These are phyloP conservation scores for Nymphalis urticae DNA, from an alignment of 2,888 invertebrate species.

Conservation along the genomic window DNA sequence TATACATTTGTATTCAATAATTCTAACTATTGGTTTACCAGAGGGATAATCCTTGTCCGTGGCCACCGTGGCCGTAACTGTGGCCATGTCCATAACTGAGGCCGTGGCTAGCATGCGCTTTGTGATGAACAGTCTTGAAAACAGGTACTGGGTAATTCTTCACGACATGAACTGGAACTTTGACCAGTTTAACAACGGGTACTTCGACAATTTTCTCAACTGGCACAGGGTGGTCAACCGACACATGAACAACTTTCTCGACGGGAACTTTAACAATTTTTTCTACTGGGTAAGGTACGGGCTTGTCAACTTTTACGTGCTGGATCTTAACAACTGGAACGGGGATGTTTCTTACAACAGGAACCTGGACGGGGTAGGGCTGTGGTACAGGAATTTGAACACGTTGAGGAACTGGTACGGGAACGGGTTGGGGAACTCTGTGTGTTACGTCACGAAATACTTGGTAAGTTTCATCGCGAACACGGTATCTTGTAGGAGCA, in stretches of 20 bases:
- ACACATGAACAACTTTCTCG: conserved; percentile 80
- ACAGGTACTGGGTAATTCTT: conserved; percentile 72
- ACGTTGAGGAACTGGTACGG: conserved; percentile 77
- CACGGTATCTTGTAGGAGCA: conserved; percentile 67
- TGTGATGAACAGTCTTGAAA: conserved; percentile 74
- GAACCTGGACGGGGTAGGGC: conserved; percentile 81
- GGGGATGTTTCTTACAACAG: conserved; percentile 77
- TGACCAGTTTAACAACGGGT: conserved; percentile 78
- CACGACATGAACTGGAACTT: conserved; percentile 69
- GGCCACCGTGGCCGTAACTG: conserved; percentile 44
- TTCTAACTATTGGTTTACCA: conserved; percentile 44
- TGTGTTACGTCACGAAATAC: conserved; percentile 75
- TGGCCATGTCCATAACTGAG: background rate
- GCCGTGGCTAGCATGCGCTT: conserved; percentile 53
- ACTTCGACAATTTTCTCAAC: conserved; percentile 77
- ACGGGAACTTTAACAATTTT: conserved; percentile 82
- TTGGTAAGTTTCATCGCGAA: conserved; percentile 70
- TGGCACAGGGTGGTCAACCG: conserved; percentile 80
- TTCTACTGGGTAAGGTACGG: conserved; percentile 82
- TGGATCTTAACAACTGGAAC: conserved; percentile 81
- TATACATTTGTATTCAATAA: conserved; percentile 12
- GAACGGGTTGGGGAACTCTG: conserved; percentile 80
- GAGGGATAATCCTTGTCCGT: conserved; percentile 43
- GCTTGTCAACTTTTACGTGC: conserved; percentile 80
- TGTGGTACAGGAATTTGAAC: conserved; percentile 81